Percentiles rank a stretch among this genome's conserved stretches.
Conservation (phyloP, 2,113 vertebrate species). For the Chaetops frenatus region DNA sequence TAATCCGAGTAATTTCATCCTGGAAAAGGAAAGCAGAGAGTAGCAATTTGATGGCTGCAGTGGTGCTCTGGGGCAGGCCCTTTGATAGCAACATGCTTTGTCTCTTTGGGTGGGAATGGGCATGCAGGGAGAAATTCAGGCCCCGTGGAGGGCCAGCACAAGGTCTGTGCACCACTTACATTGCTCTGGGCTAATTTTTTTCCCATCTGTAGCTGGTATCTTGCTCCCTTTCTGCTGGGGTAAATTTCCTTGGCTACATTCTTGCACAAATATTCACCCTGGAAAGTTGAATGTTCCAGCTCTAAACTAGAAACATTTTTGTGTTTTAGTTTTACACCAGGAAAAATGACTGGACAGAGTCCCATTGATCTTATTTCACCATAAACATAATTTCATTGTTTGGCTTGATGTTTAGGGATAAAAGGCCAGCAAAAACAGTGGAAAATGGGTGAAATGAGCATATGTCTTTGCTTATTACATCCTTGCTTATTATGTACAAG, state of each 20-base stretch:
- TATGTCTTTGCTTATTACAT: not conserved
- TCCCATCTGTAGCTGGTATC: not conserved
- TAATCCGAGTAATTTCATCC: not conserved
- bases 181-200: not conserved
- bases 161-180: not conserved
- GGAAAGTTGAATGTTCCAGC: not conserved
- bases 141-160: not conserved
- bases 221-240: not conserved
- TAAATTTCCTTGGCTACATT: rapidly evolving
- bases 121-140: not conserved
- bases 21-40: not conserved
- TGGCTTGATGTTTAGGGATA: not conserved
- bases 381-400: not conserved
- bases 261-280: not conserved
- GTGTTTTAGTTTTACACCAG: not conserved
- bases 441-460: not conserved
- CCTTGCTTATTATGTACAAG: not conserved
- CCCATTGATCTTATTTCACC: not conserved
- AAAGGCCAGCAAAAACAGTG: not conserved
- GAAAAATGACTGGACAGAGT: not conserved
- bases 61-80: not conserved
- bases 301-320: not conserved
- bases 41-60: not conserved
- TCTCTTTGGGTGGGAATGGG: not conserved
- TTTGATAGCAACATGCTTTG: not conserved